phyloP scores from a whole-genome alignment of 2,888 invertebrate species.

The Synanthedon vespiformis region DNA sequence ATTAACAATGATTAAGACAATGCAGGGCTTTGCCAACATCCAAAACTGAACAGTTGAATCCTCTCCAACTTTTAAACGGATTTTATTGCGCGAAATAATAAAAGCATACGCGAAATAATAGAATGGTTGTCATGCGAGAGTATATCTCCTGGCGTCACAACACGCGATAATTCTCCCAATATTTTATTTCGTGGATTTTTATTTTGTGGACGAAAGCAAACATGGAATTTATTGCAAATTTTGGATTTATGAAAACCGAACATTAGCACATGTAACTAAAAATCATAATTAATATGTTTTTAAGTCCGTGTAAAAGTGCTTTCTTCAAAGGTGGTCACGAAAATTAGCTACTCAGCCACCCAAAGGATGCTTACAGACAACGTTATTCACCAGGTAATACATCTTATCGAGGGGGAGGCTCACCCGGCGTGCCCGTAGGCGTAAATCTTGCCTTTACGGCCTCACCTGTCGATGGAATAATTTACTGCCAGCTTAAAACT shows the following conservation, averaged over 20 bases:
- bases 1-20: constrained; percentile 38
- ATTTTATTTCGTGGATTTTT: constrained; percentile 30
- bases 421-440: constrained; percentile 51
- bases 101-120: constrained; percentile 10
- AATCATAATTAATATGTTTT: constrained; percentile 1
- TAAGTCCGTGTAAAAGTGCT: too few species aligned
- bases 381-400: constrained; percentile 57
- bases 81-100: constrained; percentile 47
- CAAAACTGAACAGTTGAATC: constrained; percentile 35
- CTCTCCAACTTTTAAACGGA: constrained; percentile 55
- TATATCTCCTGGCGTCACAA: constrained; percentile 29
- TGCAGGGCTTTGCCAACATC: constrained; percentile 23
- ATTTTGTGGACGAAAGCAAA: constrained; percentile 24
- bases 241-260: constrained; percentile 31
- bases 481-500: constrained; percentile 69
- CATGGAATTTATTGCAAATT: constrained; percentile 25
- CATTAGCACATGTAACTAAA: constrained; percentile 28
- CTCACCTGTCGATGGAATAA: constrained; percentile 69
- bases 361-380: constrained; percentile 48
- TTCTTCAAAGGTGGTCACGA: background rate
- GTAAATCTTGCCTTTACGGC: constrained; percentile 70
- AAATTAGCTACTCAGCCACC: constrained; percentile 25
- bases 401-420: constrained; percentile 57
- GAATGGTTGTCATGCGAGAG: constrained; percentile 18
- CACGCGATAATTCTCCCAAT: constrained; percentile 26